Evolutionary conservation across 2,797 vertebrate species (phyloP).

Genomic region (Typhlichthys subterraneus): DNA sequence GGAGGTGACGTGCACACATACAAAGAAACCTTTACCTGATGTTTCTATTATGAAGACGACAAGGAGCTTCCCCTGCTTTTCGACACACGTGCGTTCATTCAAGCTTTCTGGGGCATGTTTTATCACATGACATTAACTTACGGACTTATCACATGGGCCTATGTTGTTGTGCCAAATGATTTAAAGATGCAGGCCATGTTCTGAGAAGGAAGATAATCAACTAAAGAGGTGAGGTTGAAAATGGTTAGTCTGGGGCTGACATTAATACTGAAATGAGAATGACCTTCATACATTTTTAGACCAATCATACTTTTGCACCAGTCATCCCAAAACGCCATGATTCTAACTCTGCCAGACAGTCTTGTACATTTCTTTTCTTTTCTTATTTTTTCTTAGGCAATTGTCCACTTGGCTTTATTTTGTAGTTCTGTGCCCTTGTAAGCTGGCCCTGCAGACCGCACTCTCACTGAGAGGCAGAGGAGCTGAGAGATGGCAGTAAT

Average conservation of each 20-base stretch:
- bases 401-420: constrained; percentile 60
- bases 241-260: constrained; percentile 20
- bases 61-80: constrained; percentile 15
- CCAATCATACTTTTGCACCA: constrained; percentile 55
- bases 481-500: constrained; percentile 72
- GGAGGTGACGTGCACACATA: neutral
- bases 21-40: too few relatives aligned
- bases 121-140: constrained; percentile 11
- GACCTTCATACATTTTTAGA: constrained; percentile 39
- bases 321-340: constrained; percentile 62
- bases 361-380: constrained; percentile 36
- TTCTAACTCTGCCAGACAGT: constrained; percentile 58
- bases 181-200: constrained; percentile 17
- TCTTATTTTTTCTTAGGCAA: constrained; percentile 20
- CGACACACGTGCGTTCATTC: constrained; percentile 9
- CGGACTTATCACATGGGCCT: constrained; percentile 36
- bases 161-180: constrained; percentile 22
- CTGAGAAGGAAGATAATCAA: constrained; percentile 34
- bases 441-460: constrained; percentile 68
- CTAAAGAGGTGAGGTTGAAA: constrained; percentile 35
- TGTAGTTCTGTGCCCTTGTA: constrained; percentile 67
- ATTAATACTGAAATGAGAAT: constrained; percentile 59
- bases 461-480: constrained; percentile 61
- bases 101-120: constrained; percentile 17
- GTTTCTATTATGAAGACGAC: neutral